Conservation (phyloP, 1,140 invertebrate genomes). For the Drosophila baimaii region DNA sequence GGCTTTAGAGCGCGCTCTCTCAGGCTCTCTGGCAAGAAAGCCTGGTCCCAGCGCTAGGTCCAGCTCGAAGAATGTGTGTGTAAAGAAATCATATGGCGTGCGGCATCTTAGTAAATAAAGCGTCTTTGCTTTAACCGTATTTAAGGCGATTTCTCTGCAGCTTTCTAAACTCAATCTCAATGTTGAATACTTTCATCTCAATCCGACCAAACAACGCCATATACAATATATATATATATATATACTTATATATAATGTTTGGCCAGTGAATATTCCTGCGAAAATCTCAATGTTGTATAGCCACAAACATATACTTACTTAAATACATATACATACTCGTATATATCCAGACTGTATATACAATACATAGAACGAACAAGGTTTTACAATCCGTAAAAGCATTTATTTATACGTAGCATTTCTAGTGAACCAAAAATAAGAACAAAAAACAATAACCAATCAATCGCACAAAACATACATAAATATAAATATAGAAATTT, state of each 20-base stretch:
- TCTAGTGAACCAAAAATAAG: background rate
- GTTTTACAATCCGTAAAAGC: constrained; percentile 8
- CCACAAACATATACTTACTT: constrained; percentile 1
- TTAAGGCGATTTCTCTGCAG: background rate
- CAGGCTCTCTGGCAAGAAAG: too few species aligned
- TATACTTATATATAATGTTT: constrained; percentile 3
- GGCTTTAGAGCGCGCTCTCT: too few species aligned
- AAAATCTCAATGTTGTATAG: constrained; percentile 23
- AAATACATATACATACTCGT: background rate
- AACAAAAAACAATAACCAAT: constrained; percentile 12
- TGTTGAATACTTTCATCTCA: constrained; percentile 4
- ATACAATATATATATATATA: constrained; percentile 1
- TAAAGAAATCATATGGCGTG: too few species aligned
- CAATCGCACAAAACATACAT: constrained; percentile 14
- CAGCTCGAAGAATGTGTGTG: too few species aligned
- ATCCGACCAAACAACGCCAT: constrained; percentile 35
- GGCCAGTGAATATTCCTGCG: constrained; percentile 18
- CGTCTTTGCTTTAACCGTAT: too few species aligned
- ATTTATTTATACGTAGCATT: constrained; percentile 33
- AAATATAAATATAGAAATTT: constrained; percentile 19
- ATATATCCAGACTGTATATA: constrained; percentile 21
- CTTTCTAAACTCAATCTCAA: background rate
- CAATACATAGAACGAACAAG: background rate
- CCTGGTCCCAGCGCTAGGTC: too few species aligned
- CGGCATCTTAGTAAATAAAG: too few species aligned